phyloP scores from a whole-genome alignment of 2,888 invertebrate genomes.

The Stictocephala bisonia region DNA sequence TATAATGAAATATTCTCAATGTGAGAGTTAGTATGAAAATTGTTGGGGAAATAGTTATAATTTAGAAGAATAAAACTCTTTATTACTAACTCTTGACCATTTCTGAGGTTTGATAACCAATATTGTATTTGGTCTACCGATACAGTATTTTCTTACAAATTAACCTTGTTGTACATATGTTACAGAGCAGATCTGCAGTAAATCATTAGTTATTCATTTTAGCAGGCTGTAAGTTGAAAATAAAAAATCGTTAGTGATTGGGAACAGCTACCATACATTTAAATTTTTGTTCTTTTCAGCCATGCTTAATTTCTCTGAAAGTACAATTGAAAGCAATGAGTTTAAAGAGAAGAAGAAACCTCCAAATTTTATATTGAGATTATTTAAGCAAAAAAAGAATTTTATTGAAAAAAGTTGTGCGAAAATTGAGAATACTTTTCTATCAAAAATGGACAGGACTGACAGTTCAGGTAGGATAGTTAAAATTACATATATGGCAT shows the following conservation, averaged over 20 bases:
- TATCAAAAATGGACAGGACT: slow-evolving; percentile 40
- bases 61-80: no score
- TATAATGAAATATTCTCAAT: no score
- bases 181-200: not conserved
- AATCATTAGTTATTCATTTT: not conserved
- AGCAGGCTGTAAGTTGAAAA: no score
- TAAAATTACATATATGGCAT: not conserved
- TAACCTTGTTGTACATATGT: no score
- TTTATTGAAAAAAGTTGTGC: slow-evolving; percentile 43
- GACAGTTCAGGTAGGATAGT: slow-evolving; percentile 22
- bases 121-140: no score
- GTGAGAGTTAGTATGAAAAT: no score
- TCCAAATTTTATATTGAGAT: slow-evolving; percentile 55
- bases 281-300: slow-evolving; percentile 36
- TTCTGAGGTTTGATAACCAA: no score
- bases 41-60: no score
- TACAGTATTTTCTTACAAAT: no score
- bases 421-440: slow-evolving; percentile 49
- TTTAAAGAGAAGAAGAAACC: slow-evolving; percentile 51
- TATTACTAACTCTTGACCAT: no score
- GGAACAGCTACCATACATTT: not conserved
- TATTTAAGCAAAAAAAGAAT: slow-evolving; percentile 55
- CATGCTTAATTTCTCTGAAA: slow-evolving; percentile 55
- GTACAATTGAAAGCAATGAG: slow-evolving; percentile 52
- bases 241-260: not conserved